Evolutionary conservation across 1,140 invertebrate species (phyloP).

Genomic region (Sycobia sp.): DNA sequence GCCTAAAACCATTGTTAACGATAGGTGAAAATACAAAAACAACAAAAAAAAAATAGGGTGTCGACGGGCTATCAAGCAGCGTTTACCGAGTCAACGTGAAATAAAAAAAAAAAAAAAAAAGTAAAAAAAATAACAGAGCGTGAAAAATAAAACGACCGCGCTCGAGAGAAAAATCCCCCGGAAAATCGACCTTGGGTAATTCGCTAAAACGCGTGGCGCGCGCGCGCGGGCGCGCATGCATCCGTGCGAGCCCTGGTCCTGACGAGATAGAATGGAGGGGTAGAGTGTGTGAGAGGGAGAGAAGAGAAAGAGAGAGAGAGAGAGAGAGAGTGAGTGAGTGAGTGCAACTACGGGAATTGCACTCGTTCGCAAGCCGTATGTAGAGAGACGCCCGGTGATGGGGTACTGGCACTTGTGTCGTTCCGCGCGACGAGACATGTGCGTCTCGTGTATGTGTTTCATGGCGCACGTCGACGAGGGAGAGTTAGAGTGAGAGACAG

Average conservation of each 20-base stretch:
- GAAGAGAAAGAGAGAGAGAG: too few relatives aligned
- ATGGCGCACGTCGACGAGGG: background rate
- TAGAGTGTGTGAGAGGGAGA: too few relatives aligned
- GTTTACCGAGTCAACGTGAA: slow-evolving; percentile 13
- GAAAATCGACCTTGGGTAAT: slow-evolving; percentile 28
- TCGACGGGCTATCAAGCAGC: slow-evolving; percentile 1
- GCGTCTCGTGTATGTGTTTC: slow-evolving; percentile 1
- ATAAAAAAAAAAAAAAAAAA: background rate
- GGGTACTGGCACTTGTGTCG: slow-evolving; percentile 31
- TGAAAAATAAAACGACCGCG: background rate
- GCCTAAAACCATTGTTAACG: slow-evolving; percentile 9
- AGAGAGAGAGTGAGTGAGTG: too few relatives aligned
- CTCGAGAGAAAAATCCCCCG: slow-evolving; percentile 1
- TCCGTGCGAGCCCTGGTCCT: too few relatives aligned
- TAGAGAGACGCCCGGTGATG: too few relatives aligned
- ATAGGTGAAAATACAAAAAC: slow-evolving; percentile 21
- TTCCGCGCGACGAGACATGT: slow-evolving; percentile 20
- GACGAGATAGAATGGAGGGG: too few relatives aligned
- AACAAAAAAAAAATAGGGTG: slow-evolving; percentile 13
- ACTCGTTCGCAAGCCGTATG: too few relatives aligned
- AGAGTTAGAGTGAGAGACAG: background rate
- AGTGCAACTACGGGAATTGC: too few relatives aligned
- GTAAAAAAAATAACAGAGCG: background rate
- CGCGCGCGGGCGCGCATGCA: background rate
- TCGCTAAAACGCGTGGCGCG: slow-evolving; percentile 15